phyloP scores from a whole-genome alignment of 1,140 invertebrate genomes.

The Zaprionus lachaisei region DNA sequence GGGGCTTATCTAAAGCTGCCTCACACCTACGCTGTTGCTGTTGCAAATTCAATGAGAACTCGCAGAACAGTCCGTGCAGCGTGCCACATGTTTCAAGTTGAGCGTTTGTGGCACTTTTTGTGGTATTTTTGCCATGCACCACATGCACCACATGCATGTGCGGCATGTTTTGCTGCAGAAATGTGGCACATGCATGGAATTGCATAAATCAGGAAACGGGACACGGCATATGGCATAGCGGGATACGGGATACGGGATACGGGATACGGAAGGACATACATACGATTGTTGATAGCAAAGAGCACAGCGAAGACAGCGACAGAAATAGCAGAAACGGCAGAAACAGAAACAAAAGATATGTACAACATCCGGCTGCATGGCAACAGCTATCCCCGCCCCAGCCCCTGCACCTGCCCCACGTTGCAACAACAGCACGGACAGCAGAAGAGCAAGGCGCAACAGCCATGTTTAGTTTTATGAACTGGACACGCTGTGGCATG shows the following conservation, averaged over 20 bases:
- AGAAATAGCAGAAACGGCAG: not conserved
- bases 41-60: slow-evolving; percentile 27
- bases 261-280: slow-evolving; percentile 36
- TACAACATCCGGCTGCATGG: slow-evolving; percentile 38
- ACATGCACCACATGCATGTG: slow-evolving; percentile 20
- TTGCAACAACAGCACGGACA: slow-evolving; percentile 19
- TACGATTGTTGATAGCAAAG: slow-evolving; percentile 43
- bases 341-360: slow-evolving; percentile 1
- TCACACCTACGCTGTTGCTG: slow-evolving; percentile 16
- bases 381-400: slow-evolving; percentile 24
- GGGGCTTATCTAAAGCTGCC: slow-evolving; percentile 27
- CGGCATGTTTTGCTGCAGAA: slow-evolving; percentile 44
- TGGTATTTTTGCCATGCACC: slow-evolving; percentile 36
- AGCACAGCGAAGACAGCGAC: slow-evolving; percentile 17
- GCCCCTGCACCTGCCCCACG: not conserved
- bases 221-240: slow-evolving; percentile 28
- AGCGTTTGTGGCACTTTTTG: slow-evolving; percentile 62
- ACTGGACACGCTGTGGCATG: slow-evolving; percentile 20
- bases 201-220: slow-evolving; percentile 62
- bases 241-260: slow-evolving; percentile 31
- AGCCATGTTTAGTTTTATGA: slow-evolving; percentile 51
- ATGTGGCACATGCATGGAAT: slow-evolving; percentile 62
- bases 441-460: slow-evolving; percentile 42
- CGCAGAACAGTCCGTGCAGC: slow-evolving; percentile 33
- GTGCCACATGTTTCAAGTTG: slow-evolving; percentile 62